A percentile compares a stretch with the other conserved stretches of the same genome.
These are phyloP conservation scores for Chamaea fasciata DNA, from an alignment of 2,113 vertebrate species.

Conservation along the genomic window DNA sequence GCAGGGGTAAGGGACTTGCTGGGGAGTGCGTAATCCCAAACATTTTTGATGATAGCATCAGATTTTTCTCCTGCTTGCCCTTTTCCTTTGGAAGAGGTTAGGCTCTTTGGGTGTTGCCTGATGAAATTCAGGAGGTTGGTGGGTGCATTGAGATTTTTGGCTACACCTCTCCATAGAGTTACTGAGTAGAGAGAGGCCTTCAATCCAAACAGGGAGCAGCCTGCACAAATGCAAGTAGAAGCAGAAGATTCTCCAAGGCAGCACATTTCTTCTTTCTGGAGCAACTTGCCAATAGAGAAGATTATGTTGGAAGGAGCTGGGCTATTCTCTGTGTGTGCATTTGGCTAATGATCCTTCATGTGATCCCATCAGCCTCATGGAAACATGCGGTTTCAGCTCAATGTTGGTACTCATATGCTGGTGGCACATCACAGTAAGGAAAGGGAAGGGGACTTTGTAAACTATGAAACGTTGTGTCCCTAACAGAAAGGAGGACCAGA, in stretches of 20 bases:
- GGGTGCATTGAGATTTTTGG: background rate
- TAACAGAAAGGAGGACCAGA: background rate
- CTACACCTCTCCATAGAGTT: background rate
- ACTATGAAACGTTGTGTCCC: background rate
- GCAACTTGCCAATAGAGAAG: background rate
- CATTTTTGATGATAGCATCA: background rate
- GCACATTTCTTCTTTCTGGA: background rate
- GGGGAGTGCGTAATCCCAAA: background rate
- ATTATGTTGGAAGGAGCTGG: constrained; percentile 1
- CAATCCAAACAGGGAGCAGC: background rate
- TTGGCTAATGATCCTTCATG: background rate
- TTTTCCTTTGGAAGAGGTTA: background rate
- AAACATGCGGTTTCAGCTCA: background rate
- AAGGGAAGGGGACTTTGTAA: background rate
- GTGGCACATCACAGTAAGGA: background rate
- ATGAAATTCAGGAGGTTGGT: background rate
- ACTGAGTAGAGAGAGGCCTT: background rate
- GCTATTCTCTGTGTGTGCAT: background rate
- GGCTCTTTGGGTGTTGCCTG: background rate
- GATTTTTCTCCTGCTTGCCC: background rate
- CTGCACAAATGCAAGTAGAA: background rate
- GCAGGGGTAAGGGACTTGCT: background rate
- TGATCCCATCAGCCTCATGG: background rate
- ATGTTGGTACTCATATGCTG: background rate
- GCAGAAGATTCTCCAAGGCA: constrained; percentile 15